Evolutionary conservation across 2,888 invertebrate genomes (phyloP).

Genomic region (Pandemis corylana): DNA sequence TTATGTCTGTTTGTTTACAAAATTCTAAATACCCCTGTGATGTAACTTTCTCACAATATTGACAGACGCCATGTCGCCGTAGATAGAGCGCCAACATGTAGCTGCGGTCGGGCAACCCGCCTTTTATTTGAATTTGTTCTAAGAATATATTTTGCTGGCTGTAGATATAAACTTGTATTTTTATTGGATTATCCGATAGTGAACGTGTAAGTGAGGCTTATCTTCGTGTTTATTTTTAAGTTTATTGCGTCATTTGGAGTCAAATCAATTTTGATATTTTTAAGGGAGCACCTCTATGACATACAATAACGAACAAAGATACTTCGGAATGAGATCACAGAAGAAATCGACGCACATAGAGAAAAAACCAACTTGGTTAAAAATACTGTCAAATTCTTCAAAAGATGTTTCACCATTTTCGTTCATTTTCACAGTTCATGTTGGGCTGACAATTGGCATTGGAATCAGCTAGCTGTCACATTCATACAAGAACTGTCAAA

Average conservation of each 20-base stretch:
- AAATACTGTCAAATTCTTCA: no score
- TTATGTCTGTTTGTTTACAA: conserved; percentile 7
- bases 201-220: conserved; percentile 7
- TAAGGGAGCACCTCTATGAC: no score
- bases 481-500: no score
- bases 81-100: conserved; percentile 10
- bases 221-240: conserved; percentile 18
- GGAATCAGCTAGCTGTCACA: no score
- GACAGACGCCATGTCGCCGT: conserved; percentile 31
- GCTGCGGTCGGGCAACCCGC: not conserved
- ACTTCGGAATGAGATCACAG: no score
- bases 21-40: conserved; percentile 7
- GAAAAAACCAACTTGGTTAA: no score
- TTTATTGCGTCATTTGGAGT: not conserved
- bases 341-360: no score
- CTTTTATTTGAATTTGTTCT: not conserved
- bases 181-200: conserved; percentile 22
- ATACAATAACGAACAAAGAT: no score
- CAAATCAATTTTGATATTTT: no score
- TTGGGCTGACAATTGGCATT: no score
- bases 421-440: no score
- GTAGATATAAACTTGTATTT: conserved; percentile 6
- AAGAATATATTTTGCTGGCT: not conserved
- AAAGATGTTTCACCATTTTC: no score
- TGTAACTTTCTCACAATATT: conserved; percentile 28